Evolutionary conservation across 2,113 vertebrate genomes (phyloP).

Genomic region (Potamarius usumacintae): DNA sequence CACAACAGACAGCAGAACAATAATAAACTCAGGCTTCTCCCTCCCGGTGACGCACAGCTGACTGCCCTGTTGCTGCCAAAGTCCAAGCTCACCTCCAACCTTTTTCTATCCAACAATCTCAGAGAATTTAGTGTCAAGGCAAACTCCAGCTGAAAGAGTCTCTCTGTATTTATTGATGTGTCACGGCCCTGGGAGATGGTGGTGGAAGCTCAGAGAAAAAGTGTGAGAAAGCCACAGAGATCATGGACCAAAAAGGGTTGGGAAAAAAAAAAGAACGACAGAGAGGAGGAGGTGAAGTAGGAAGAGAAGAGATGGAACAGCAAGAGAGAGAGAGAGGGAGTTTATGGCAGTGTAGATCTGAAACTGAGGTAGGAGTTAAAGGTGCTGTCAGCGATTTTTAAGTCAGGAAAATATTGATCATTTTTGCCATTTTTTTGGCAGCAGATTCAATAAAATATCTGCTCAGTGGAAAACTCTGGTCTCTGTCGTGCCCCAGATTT

Average conservation of each 20-base stretch:
- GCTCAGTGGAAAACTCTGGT: background rate
- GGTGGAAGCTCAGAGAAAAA: constrained; percentile 30
- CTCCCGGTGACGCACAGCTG: constrained; percentile 7
- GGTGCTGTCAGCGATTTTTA: background rate
- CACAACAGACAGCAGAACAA: constrained; percentile 24
- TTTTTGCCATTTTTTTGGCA: background rate
- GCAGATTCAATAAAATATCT: background rate
- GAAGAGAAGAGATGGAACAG: background rate
- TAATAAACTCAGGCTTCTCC: constrained; percentile 7
- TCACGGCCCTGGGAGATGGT: constrained; percentile 25
- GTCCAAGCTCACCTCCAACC: background rate
- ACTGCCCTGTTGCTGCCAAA: background rate
- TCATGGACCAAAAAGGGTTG: constrained; percentile 1
- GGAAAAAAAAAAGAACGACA: background rate
- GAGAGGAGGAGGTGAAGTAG: background rate
- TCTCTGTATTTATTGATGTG: constrained; percentile 44
- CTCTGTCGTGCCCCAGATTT: background rate
- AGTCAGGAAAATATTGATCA: background rate
- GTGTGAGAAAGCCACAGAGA: constrained; percentile 12
- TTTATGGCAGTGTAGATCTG: background rate
- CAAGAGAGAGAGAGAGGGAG: background rate
- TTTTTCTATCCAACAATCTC: background rate
- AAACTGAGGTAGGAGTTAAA: background rate
- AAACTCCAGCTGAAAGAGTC: constrained; percentile 21
- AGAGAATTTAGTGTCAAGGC: constrained; percentile 19